A percentile compares a stretch with the other conserved stretches of the same genome.
These are phyloP conservation scores for Stenurella melanura DNA, from an alignment of 2,888 invertebrate genomes.

Conservation along the genomic window DNA sequence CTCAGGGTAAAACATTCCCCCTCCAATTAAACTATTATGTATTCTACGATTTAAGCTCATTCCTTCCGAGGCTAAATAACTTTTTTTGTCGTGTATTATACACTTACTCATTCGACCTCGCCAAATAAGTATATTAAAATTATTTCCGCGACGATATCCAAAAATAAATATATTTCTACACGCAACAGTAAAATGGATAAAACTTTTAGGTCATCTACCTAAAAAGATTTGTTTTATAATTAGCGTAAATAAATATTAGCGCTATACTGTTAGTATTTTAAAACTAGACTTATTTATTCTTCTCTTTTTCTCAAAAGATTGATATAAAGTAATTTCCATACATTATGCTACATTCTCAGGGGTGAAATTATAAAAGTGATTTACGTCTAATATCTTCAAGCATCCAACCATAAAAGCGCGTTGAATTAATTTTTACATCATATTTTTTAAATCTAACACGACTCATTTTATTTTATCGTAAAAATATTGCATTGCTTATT, in stretches of 20 bases:
- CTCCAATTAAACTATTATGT: no score
- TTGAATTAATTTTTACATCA: background rate
- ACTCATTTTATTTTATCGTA: background rate
- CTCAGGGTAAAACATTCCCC: no score
- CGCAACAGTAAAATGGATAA: background rate
- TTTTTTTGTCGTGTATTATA: background rate
- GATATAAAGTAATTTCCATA: constrained; percentile 12
- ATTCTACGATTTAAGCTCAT: no score
- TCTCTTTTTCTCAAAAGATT: background rate
- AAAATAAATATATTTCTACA: constrained; percentile 7
- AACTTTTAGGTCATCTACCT: constrained; percentile 4
- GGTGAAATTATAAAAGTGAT: constrained; percentile 22
- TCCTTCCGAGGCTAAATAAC: background rate
- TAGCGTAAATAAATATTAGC: background rate
- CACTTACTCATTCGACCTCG: background rate
- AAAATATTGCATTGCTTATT: background rate
- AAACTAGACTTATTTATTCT: background rate
- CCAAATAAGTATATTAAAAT: constrained; percentile 2
- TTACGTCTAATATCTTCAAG: constrained; percentile 13
- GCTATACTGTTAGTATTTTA: background rate
- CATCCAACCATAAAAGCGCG: constrained; percentile 2
- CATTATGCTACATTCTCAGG: constrained; percentile 16
- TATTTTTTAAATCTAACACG: background rate
- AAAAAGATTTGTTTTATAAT: background rate
- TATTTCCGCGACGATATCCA: background rate